phyloP scores from a whole-genome alignment of 2,113 vertebrate genomes.

The Phodopus roborovskii region DNA sequence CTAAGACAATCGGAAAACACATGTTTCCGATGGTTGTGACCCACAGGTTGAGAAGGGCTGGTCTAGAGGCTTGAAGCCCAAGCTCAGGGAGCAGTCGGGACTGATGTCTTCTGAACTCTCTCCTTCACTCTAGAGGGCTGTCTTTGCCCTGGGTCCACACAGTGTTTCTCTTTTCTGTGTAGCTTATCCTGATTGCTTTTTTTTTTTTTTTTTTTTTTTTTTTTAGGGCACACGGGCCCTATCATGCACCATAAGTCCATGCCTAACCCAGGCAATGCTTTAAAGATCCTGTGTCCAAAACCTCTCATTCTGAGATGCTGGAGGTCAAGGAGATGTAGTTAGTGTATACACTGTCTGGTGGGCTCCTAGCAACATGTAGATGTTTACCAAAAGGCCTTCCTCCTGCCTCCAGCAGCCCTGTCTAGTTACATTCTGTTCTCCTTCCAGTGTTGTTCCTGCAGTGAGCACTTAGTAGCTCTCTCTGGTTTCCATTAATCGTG shows the following conservation, averaged over 20 bases:
- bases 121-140: too few relatives aligned
- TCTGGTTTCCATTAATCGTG: background rate
- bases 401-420: background rate
- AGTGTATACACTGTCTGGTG: background rate
- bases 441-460: background rate
- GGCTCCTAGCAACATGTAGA: background rate
- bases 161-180: background rate
- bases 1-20: background rate
- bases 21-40: background rate
- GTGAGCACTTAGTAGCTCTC: background rate
- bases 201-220: too few relatives aligned
- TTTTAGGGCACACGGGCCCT: background rate
- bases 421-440: too few relatives aligned
- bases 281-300: background rate
- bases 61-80: background rate
- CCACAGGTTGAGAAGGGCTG: background rate
- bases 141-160: background rate
- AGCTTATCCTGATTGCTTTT: background rate
- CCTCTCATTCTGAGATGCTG: too few relatives aligned
- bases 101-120: background rate
- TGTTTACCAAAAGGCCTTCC: background rate
- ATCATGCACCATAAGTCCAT: background rate
- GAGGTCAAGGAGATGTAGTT: background rate
- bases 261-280: background rate
- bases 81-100: too few relatives aligned